Evolutionary conservation across 1,140 invertebrate genomes (phyloP), one percentile per base, ranked within the genome.

Genomic region (Cyclina sinensis): DNA sequence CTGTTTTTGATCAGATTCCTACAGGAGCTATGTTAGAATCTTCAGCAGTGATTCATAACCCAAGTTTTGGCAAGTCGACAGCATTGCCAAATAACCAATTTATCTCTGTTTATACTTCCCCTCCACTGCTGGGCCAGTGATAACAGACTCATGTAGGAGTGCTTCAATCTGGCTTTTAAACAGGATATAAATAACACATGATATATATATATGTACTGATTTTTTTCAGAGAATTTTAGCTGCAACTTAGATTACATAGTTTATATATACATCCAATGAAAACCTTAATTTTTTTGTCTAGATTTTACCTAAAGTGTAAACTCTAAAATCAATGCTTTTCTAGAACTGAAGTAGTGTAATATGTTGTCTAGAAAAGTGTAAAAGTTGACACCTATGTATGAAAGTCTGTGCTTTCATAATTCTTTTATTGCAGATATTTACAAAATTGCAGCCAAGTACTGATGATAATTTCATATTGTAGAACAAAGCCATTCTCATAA

Each of bases 41-140:
- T 39, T 54, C 74, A 32, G 27, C 27, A 30, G 46, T 81, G 79
- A 62, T 62, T 81, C 79, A 81, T 65, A 54, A 18, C n/a, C 2
- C 7, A 16, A 37, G 79, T 81, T 54, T 81, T 81, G 79, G 79
- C 79, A 81, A 81, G 35, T 81, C 79, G 37, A 65, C 79, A 62
- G 79, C 54, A 65, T n/a, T n/a, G 27, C 79, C 79, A 81, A 81
- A 81, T 81, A 81, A 81, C 79, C 79, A 62, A 81, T 81, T 62
- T 81, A 81, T 81, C 79, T 62, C 79, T 81, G 79, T 81, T 81
- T 81, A 81, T 81, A 65, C 39, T 81, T 81, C 79, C 57, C 35
- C 27, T 65, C 30, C 27, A 62, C 54, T 81, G 79, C 54, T 78
- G 79, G 54, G 54, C 37, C 21, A 62, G 48, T 81, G 79, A 81